Conservation (phyloP, 2,797 vertebrate genomes). For the Phrynocephalus forsythii region DNA sequence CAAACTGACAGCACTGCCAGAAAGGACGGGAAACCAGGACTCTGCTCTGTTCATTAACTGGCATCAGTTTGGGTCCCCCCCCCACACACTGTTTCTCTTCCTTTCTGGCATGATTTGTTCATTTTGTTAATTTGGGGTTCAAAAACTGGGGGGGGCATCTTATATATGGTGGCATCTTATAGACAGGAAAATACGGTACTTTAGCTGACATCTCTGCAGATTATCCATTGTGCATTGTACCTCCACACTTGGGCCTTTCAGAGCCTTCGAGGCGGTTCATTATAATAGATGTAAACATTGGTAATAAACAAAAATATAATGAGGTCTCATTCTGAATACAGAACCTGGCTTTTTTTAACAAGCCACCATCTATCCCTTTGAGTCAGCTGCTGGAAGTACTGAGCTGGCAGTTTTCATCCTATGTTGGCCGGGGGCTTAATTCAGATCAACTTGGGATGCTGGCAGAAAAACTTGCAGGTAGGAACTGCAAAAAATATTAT, state of each 20-base stretch:
- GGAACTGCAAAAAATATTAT: conserved; percentile 33
- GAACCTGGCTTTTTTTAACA: conserved; percentile 94
- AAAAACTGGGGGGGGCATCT: no score
- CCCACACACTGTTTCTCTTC: no score
- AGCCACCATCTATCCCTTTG: conserved; percentile 87
- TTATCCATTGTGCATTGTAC: background rate
- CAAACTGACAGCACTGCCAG: no score
- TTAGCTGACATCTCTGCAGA: background rate
- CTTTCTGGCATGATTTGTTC: no score
- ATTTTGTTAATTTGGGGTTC: no score
- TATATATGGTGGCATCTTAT: no score
- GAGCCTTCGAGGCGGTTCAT: background rate
- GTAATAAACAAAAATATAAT: conserved; percentile 6
- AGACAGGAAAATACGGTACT: no score
- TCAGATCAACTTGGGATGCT: conserved; percentile 94
- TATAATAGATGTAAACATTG: background rate
- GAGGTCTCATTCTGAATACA: conserved; percentile 71
- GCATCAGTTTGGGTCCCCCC: no score
- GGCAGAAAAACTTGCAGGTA: conserved; percentile 93
- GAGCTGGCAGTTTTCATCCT: conserved; percentile 97
- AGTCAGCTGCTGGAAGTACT: conserved; percentile 94
- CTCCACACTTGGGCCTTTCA: background rate
- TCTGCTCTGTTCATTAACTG: no score
- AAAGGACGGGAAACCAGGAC: no score
- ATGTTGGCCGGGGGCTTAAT: conserved; percentile 91